Evolutionary conservation across 2,888 invertebrate species (phyloP).

Genomic region (Drosophila melanocephala): DNA sequence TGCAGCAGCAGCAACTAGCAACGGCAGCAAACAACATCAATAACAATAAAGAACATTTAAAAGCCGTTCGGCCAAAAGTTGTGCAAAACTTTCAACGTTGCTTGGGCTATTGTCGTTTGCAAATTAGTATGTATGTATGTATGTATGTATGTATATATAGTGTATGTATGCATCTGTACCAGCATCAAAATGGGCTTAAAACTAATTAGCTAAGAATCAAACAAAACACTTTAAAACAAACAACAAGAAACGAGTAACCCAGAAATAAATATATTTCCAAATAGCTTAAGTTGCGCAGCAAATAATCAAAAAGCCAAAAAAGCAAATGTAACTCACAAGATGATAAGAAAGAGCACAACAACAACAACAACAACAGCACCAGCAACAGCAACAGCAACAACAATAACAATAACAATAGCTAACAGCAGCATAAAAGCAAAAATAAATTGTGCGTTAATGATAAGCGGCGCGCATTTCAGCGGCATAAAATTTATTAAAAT

Average conservation of each 20-base stretch:
- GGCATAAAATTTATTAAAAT: conserved; percentile 81
- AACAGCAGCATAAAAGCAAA: conserved; percentile 73
- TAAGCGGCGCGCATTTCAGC: conserved; percentile 78
- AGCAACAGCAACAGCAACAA: conserved; percentile 25
- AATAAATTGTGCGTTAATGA: conserved; percentile 83
- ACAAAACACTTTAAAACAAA: conserved; percentile 52
- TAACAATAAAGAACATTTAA: conserved; percentile 77
- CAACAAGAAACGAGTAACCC: conserved; percentile 19
- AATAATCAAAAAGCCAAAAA: conserved; percentile 82
- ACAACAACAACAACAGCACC: conserved; percentile 24
- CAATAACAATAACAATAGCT: conserved; percentile 34
- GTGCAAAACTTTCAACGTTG: conserved; percentile 54
- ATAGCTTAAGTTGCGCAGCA: conserved; percentile 71
- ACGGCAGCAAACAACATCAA: conserved; percentile 44
- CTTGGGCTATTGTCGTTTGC: conserved; percentile 58
- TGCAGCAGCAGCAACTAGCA: conserved; percentile 23
- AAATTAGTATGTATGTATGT: conserved; percentile 51
- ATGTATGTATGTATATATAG: conserved; percentile 8
- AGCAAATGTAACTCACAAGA: conserved; percentile 77
- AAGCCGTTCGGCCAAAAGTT: conserved; percentile 71
- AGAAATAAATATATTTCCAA: conserved; percentile 28
- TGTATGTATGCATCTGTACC: conserved; percentile 9
- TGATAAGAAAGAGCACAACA: conserved; percentile 60
- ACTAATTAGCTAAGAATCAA: conserved; percentile 67
- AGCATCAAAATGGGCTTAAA: conserved; percentile 55